A percentile compares a stretch with the other conserved stretches of the same genome.
Conservation (phyloP, 2,113 vertebrate species). For the Siniperca knerii region DNA sequence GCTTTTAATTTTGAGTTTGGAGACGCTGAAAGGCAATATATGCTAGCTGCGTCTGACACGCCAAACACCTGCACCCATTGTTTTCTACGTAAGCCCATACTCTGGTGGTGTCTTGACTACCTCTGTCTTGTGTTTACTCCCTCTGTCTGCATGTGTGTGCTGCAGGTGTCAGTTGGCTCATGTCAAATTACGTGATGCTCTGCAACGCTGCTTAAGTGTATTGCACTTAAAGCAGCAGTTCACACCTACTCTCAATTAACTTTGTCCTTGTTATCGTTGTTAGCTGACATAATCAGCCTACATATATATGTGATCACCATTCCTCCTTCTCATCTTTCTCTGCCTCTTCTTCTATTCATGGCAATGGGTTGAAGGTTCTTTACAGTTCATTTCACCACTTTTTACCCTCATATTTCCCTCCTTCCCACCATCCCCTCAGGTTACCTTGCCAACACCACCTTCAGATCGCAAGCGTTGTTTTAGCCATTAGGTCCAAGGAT, state of each 20-base stretch:
- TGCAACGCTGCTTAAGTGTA: too few relatives aligned
- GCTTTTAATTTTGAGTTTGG: not conserved
- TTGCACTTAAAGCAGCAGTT: not conserved
- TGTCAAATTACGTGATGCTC: not conserved
- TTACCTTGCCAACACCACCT: slow-evolving; percentile 22
- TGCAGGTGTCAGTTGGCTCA: not conserved
- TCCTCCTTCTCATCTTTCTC: not conserved
- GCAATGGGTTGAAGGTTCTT: not conserved
- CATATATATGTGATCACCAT: not conserved
- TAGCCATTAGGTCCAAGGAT: slow-evolving; percentile 57
- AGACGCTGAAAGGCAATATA: not conserved
- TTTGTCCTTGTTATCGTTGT: not conserved
- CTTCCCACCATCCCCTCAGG: not conserved
- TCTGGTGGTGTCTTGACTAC: not conserved
- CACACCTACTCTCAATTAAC: not conserved
- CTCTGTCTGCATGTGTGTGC: not conserved
- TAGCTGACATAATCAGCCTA: not conserved
- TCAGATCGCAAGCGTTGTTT: slow-evolving; percentile 31
- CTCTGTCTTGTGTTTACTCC: not conserved
- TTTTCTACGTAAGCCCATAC: not conserved
- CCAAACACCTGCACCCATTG: slow-evolving; percentile 1
- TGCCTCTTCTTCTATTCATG: not conserved
- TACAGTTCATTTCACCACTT: slow-evolving; percentile 20
- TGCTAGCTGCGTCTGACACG: not conserved
- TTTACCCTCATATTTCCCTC: not conserved